Conservation (phyloP, 2,888 invertebrate genomes). For the Archaeoteleia sp. region DNA sequence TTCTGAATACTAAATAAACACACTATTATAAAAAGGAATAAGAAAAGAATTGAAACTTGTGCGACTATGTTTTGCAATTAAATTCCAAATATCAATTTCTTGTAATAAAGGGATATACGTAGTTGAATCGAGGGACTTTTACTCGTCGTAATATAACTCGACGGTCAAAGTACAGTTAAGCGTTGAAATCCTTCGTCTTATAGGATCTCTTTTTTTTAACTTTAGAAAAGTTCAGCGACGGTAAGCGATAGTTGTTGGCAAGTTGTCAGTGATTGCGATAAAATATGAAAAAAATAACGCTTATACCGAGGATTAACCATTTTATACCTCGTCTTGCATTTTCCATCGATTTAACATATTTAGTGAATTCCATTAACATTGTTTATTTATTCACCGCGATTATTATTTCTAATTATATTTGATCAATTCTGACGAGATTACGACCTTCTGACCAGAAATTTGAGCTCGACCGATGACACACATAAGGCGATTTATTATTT, state of each 20-base stretch:
- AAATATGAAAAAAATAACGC: constrained; percentile 37
- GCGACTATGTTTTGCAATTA: not conserved
- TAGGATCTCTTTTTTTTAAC: constrained; percentile 29
- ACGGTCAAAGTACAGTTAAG: constrained; percentile 40
- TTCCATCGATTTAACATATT: constrained; percentile 8
- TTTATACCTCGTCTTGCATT: not conserved
- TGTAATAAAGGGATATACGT: constrained; percentile 44
- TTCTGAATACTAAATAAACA: no score
- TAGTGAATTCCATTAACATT: constrained; percentile 31
- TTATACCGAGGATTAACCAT: not conserved
- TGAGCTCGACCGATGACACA: constrained; percentile 5
- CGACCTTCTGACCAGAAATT: not conserved
- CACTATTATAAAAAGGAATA: no score
- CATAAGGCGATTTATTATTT: constrained; percentile 28
- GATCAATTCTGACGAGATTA: no score
- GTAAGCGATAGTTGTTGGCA: constrained; percentile 43
- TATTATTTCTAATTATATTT: no score
- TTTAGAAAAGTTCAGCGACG: constrained; percentile 31
- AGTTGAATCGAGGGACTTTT: constrained; percentile 37
- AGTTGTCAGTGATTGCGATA: constrained; percentile 33
- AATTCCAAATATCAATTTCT: constrained; percentile 37
- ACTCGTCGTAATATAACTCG: constrained; percentile 40
- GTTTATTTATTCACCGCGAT: no score
- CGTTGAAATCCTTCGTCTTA: constrained; percentile 25
- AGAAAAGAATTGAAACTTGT: no score